phyloP scores from a whole-genome alignment of 2,797 vertebrate species.

The Eremophila alpestris region DNA sequence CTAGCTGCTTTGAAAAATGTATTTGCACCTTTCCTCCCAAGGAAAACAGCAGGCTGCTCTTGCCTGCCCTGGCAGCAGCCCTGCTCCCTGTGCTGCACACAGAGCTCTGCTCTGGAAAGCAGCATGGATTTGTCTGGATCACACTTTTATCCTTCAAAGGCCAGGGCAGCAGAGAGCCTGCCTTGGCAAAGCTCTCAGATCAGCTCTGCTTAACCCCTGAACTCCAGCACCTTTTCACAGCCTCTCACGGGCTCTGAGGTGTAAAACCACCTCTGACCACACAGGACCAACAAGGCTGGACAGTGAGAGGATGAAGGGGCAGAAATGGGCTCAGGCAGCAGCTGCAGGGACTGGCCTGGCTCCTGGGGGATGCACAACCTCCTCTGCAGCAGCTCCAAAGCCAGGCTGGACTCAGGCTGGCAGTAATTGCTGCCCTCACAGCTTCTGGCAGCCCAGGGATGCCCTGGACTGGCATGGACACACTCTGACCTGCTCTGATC shows the following conservation, averaged over 20 bases:
- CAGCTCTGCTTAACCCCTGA: slow-evolving; percentile 70
- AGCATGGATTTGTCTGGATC: slow-evolving; percentile 64
- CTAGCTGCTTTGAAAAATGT: background rate
- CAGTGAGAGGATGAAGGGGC: background rate
- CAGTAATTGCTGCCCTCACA: slow-evolving; percentile 76
- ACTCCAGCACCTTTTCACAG: slow-evolving; percentile 1
- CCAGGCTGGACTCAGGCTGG: slow-evolving; percentile 35
- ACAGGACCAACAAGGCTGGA: background rate
- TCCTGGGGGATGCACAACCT: background rate
- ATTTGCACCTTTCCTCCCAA: background rate
- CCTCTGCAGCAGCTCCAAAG: slow-evolving; percentile 20
- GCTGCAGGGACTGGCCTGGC: background rate
- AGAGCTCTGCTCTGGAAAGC: slow-evolving; percentile 52
- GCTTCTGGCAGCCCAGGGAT: slow-evolving; percentile 71
- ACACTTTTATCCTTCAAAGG: slow-evolving; percentile 72
- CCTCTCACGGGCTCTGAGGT: background rate
- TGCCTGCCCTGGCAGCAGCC: background rate
- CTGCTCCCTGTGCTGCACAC: background rate
- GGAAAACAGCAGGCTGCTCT: background rate
- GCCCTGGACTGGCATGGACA: background rate
- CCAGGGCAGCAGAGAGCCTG: background rate
- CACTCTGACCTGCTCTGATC: background rate
- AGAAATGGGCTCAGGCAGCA: background rate
- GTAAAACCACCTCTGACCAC: background rate
- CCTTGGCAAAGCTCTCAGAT: slow-evolving; percentile 46